Base-by-base conservation (phyloP, 1,140 invertebrate genomes). In the Danaus plexippus region DNA sequence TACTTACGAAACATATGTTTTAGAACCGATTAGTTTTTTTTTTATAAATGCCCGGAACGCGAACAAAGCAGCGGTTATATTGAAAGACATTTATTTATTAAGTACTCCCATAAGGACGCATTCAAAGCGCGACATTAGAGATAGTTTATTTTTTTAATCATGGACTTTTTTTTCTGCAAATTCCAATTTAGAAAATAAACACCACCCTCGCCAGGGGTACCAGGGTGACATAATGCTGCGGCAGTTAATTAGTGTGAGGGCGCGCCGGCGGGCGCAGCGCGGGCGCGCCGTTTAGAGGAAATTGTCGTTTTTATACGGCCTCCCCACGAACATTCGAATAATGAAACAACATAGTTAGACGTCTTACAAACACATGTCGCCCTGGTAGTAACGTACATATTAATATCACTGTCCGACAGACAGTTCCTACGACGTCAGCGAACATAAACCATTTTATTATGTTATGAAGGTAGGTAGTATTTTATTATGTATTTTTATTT, bases 231-330 rank as follows among this genome's bases (percentile, higher is more conserved):
- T 82, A 87, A 85, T 81, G 69, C 66, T 69, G 73, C 77, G 75
- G 75, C 75, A 87, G 84, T 87, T 87, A 87, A 87, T 87, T 87
- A 87, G 83, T 64, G 67, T 71, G 74, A 82, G 83, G 83, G 83
- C 75, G 80, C 80, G 83, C 62, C 80, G 76, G 77, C 73, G 73
- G 83, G 83, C 80, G 80, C 78, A 79, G 79, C 77, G 80, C 78
- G 79, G 80, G 80, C 67, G 79, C 80, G 80, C 69, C 78, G 77
- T 83, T 84, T 80, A 80, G 80, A 84, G 83, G 83, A 83, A 86
- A 85, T 85, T 83, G 83, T 85, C 78, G 81, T 86, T 86, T 84
- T 86, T 85, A 84, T 85, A 86, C 71, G 80, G 77, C 75, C 80
- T 82, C 80, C 75, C 71, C 67, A 69, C 68, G 61, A 71, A 75